Base-by-base conservation (phyloP, 2,888 invertebrate genomes). In the Tethea ocularis region DNA sequence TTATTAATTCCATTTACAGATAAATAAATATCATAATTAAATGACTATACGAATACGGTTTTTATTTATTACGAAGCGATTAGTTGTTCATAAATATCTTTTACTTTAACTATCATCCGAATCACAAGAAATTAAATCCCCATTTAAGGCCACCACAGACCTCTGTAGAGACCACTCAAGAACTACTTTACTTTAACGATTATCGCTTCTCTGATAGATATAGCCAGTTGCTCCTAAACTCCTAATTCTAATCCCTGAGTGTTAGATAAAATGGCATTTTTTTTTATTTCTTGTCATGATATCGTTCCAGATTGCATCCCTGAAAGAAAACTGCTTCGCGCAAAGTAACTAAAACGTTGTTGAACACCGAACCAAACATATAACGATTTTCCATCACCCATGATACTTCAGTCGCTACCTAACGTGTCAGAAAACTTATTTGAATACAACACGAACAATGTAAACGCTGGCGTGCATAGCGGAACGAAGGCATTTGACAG, bases 401-500 rank as follows among this genome's bases (percentile, higher is more conserved):
- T 33, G 54, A 54, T 54, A 33, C 54, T 33, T 54, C 54, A 20
- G 54, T 54, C 54, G 54, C 33, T 33, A 54, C 33, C 54, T 67
- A 66, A 70, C 62, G 63, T 62, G 68, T 70, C 72, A 57, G 69
- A 76, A 79, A 78, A 75, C 72, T 72, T 78, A 79, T 77, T 79
- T 71, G 71, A 80, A 80, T 76, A 76, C 69, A 74, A 74, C 67
- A 68, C 69, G 61, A 69, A 71, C 67, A 75, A 72, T 72, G 66
- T 68, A 78, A 78, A 79, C 68, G 74, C 71, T 67, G 61, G 68
- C 71, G 72, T 76, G 79, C 77, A 75, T 69, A 75, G 72, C 75
- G 68, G 61, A 74, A 73, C 74, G 72, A 77, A 80, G 78, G 82
- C 81, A 71, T 84, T 86, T 88, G 86, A 84, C 84, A 87, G 81